Conservation (phyloP, 2,888 invertebrate species). For the Sericinus montela region DNA sequence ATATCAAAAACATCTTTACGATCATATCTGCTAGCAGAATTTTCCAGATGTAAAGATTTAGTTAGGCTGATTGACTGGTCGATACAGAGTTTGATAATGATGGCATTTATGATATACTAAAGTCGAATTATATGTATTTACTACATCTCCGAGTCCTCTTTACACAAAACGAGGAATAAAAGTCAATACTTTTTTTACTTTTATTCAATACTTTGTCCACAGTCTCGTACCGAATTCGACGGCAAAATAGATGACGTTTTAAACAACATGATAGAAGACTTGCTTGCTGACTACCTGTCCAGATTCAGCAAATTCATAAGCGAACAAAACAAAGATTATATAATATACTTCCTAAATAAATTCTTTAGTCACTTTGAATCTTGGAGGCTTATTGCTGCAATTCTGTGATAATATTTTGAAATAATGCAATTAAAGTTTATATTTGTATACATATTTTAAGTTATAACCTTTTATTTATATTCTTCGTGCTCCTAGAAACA, state of each 20-base stretch:
- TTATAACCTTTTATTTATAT: too few species aligned
- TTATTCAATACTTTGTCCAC: slow-evolving; percentile 20
- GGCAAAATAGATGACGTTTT: slow-evolving; percentile 50
- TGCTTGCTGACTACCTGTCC: slow-evolving; percentile 43
- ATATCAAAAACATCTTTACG: too few species aligned
- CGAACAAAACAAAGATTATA: slow-evolving; percentile 21
- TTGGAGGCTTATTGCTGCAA: slow-evolving; percentile 32
- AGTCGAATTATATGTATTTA: neutral
- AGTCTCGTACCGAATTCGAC: slow-evolving; percentile 49
- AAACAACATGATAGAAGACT: slow-evolving; percentile 46
- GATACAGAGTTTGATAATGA: too few species aligned
- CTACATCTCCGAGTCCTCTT: too few species aligned
- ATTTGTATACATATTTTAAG: too few species aligned
- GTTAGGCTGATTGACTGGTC: too few species aligned
- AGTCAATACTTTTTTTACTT: too few species aligned
- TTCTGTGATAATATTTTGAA: slow-evolving; percentile 25
- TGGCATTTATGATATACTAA: too few species aligned
- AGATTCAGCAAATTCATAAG: slow-evolving; percentile 41
- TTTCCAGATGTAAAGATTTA: too few species aligned
- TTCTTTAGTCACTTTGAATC: slow-evolving; percentile 34
- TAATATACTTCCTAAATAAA: slow-evolving; percentile 33
- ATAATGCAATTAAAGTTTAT: slow-evolving; percentile 3
- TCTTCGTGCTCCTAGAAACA: too few species aligned
- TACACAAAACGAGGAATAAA: neutral
- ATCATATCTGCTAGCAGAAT: too few species aligned